Conservation (phyloP, 1,140 invertebrate genomes). For the Epicauta chinensis region DNA sequence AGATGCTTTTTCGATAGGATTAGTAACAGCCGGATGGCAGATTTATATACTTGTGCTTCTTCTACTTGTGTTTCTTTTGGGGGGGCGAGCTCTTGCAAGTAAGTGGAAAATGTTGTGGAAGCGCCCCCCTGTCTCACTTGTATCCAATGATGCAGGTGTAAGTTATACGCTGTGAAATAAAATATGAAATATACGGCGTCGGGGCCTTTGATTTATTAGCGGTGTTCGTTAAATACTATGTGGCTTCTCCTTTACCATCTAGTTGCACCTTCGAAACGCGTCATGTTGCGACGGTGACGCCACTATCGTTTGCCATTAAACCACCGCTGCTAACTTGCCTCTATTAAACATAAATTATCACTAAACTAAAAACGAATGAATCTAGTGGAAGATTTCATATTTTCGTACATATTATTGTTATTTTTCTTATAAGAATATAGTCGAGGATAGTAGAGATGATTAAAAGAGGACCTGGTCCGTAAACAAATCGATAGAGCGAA, state of each 20-base stretch:
- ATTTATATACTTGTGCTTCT: slow-evolving; percentile 24
- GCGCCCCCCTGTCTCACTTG: not conserved
- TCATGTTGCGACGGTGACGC: slow-evolving; percentile 1
- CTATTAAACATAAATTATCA: too few relatives aligned
- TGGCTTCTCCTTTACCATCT: slow-evolving; percentile 24
- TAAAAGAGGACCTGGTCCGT: not conserved
- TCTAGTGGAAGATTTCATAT: too few relatives aligned
- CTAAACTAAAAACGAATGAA: too few relatives aligned
- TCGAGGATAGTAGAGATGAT: too few relatives aligned
- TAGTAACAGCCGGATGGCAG: slow-evolving; percentile 19
- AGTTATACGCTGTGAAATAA: slow-evolving; percentile 32
- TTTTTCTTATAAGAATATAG: too few relatives aligned
- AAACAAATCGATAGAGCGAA: slow-evolving; percentile 7
- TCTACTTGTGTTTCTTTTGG: too few relatives aligned
- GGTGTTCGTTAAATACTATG: slow-evolving; percentile 36
- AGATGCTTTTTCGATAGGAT: slow-evolving; percentile 27
- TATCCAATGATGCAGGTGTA: slow-evolving; percentile 20
- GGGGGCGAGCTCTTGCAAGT: too few relatives aligned
- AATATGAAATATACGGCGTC: slow-evolving; percentile 34
- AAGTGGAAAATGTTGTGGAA: not conserved
- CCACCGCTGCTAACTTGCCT: too few relatives aligned
- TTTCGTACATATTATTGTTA: too few relatives aligned
- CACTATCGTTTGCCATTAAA: too few relatives aligned
- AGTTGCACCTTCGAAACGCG: slow-evolving; percentile 1
- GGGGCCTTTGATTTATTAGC: slow-evolving; percentile 36